These are phyloP conservation scores for Cyanistes caeruleus DNA, from an alignment of 2,113 vertebrate species.

Conservation along the genomic window DNA sequence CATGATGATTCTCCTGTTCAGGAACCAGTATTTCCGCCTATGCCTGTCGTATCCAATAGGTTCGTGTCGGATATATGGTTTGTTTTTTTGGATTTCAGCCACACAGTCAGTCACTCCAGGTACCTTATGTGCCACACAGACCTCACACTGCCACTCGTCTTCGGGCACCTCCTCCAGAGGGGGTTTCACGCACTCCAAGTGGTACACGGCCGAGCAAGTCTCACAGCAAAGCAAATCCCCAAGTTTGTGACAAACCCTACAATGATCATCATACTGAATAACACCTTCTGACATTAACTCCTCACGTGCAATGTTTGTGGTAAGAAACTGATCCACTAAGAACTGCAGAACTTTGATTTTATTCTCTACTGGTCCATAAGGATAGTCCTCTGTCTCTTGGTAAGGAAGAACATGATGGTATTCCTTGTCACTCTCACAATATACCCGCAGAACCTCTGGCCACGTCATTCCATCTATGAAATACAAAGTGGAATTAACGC, in stretches of 20 bases:
- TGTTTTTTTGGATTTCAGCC: slow-evolving; percentile 93
- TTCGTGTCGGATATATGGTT: slow-evolving; percentile 93
- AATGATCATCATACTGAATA: slow-evolving; percentile 96
- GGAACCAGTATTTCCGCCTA: slow-evolving; percentile 96
- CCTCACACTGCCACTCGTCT: slow-evolving; percentile 98
- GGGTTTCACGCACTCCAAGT: slow-evolving; percentile 95
- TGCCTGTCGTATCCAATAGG: slow-evolving; percentile 96
- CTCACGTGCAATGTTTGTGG: slow-evolving; percentile 96
- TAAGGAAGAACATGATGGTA: slow-evolving; percentile 91
- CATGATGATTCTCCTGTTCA: slow-evolving; percentile 94
- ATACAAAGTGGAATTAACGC: slow-evolving; percentile 95
- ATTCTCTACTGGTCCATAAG: slow-evolving; percentile 89
- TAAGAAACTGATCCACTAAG: slow-evolving; percentile 96
- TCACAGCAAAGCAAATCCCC: slow-evolving; percentile 98
- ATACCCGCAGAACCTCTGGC: slow-evolving; percentile 94
- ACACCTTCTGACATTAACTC: slow-evolving; percentile 97
- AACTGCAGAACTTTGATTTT: slow-evolving; percentile 98
- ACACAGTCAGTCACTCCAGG: slow-evolving; percentile 95
- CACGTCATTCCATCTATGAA: slow-evolving; percentile 99
- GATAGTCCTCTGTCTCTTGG: slow-evolving; percentile 94
- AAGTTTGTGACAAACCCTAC: slow-evolving; percentile 95
- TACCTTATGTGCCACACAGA: slow-evolving; percentile 95
- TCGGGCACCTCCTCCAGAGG: slow-evolving; percentile 93
- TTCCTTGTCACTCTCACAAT: slow-evolving; percentile 95
- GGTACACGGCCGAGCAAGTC: slow-evolving; percentile 96